Evolutionary conservation across 2,113 vertebrate genomes (phyloP), one percentile per base, ranked within the genome.

Genomic region (Pluvianellus socialis): DNA sequence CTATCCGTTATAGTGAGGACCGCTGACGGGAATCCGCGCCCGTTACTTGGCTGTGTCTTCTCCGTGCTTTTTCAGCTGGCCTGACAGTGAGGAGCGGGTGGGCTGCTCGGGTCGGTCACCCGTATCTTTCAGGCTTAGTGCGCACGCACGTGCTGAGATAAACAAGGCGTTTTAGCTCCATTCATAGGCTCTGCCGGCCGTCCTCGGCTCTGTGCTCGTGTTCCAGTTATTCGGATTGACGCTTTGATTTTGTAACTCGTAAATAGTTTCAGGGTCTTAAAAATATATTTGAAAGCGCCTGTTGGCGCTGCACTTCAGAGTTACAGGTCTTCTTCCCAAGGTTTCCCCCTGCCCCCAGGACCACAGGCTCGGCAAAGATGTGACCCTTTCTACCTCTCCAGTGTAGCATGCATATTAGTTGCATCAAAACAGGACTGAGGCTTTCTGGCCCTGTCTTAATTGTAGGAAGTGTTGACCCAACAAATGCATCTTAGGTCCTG

Each of bases 61-160:
- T 61, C 33, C 1, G 2, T 94, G 93, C 96, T 94, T 90, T 91
- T 92, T 95, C 94, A 96, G 94, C 92, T 94, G 95, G 76, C 35
- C 94, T 79, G 94, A 12, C 27, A 2, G 86, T 6, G 77, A 85
- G 89, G 96, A 92, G 88, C 3, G 80, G 90, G 89, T 92, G 94
- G 94, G 91, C 80, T 84, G 73, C 80, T 73, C 0, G 13, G 65
- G 76, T 65, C 32, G 86, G 59, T 85, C 61, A 24, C 66, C 67
- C 40, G 12, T 59, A 47, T 88, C 83, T 84, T 56, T 61, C 84
- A 56, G 80, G 81, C 89, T 90, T 17, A 7, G 66, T 47, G 73
- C 2, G 5, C 3, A 1, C 86, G 33, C 97, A 96, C 77, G 97
- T 97, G 97, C 81, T 44, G 92, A 90, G 89, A 94, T 94, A 97